Percentiles rank a stretch among this genome's conserved stretches.
These are phyloP conservation scores for Micromesistius poutassou DNA, from an alignment of 2,797 vertebrate genomes.

Conservation along the genomic window DNA sequence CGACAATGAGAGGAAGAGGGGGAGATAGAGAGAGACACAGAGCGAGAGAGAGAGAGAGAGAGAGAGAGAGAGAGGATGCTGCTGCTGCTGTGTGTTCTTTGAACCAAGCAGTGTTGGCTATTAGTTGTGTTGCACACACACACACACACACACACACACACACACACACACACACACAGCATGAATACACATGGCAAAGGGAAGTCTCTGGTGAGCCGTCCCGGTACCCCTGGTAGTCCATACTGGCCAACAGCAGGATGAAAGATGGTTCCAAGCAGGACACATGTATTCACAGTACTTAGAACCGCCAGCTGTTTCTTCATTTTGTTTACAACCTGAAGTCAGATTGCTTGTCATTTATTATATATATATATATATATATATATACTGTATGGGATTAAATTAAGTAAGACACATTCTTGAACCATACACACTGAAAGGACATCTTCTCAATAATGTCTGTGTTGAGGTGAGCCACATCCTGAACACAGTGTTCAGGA, in stretches of 20 bases:
- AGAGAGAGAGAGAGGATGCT: neutral
- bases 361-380: neutral
- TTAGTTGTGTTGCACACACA: neutral
- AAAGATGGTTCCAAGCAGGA: neutral
- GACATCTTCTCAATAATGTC: no score
- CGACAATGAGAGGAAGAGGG: neutral
- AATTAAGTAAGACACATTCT: no score
- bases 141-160: constrained; percentile 2
- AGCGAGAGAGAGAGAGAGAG: constrained; percentile 3
- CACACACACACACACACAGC: neutral
- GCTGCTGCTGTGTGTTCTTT: constrained; percentile 2
- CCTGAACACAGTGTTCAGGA: no score
- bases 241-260: neutral
- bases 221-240: neutral
- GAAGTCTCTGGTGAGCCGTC: neutral
- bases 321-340: neutral
- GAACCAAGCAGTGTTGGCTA: neutral
- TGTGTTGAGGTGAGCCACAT: no score
- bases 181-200: neutral
- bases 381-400: no score
- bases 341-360: neutral
- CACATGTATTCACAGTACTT: neutral
- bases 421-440: no score
- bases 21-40: constrained; percentile 23
- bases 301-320: neutral